Evolutionary conservation across 2,797 vertebrate genomes (phyloP).

Genomic region (Somateria mollissima): DNA sequence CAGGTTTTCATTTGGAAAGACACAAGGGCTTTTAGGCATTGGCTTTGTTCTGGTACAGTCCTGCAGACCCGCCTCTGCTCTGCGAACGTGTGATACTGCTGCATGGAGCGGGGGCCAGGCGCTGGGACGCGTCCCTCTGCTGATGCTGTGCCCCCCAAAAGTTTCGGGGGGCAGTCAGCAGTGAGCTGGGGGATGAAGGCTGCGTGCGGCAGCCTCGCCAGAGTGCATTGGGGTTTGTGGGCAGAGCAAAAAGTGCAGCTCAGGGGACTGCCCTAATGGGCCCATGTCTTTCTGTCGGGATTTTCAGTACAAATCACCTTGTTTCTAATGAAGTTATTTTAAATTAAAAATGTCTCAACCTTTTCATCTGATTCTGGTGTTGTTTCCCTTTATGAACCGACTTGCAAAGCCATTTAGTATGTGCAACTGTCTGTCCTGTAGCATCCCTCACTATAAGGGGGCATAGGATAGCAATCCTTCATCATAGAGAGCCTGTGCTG

Average conservation of each 20-base stretch:
- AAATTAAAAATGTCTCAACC: not conserved
- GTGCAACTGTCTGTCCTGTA: not conserved
- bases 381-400: not conserved
- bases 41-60: not conserved
- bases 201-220: not conserved
- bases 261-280: not conserved
- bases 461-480: not conserved
- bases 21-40: fast-evolving
- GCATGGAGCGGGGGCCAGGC: not conserved
- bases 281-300: not conserved
- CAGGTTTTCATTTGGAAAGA: not conserved
- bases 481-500: not conserved
- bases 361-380: not conserved
- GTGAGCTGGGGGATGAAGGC: not conserved
- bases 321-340: not conserved
- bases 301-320: not conserved
- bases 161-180: not conserved
- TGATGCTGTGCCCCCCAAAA: not conserved
- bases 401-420: slow-evolving; percentile 11
- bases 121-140: not conserved
- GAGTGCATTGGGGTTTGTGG: not conserved
- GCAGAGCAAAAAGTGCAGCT: not conserved
- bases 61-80: not conserved
- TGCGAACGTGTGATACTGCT: not conserved
- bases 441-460: not conserved